Evolutionary conservation across 2,888 invertebrate genomes (phyloP), one percentile per base, ranked within the genome.

Genomic region (Escarpia spicata): DNA sequence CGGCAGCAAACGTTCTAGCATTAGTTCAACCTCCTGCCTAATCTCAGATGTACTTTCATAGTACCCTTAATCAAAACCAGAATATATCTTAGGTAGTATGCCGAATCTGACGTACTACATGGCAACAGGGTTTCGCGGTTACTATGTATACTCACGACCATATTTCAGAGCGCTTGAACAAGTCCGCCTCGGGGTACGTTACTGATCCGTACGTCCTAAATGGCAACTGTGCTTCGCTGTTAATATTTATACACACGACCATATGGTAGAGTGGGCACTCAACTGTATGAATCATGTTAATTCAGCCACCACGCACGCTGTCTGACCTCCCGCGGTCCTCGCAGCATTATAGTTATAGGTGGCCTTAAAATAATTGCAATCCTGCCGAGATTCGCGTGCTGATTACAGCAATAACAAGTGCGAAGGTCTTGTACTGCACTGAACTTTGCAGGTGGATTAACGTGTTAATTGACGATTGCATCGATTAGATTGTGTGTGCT

Each of bases 351-450:
- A 26, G 19, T 75, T 75, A 75, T 26, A 75, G 75, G 75, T 26
- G 75, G 75, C 75, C 75, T 75, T 75, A 75, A 75, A 26, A 75
- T 75, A 75, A 75, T 75, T 75, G 75, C 75, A 75, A 75, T 75
- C 75, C 75, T 26, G 75, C 75, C 75, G 75, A 19, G 75, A 75
- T 75, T 26, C 19, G 26, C n/a, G 75, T 19, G 26, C 75, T 26
- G 75, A 75, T 75, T 75, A 26, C 6, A 75, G 19, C 26, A 75
- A 19, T 75, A 75, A 75, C 26, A 75, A 75, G 75, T 75, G 75
- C 75, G 75, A 75, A 19, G 75, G 75, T 6, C 75, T 75, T n/a
- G 75, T 26, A 75, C 75, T 75, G 75, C 19, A 75, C 75, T 75
- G 75, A 75, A 75, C 75, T 75, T 75, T 19, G 75, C 75, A 75